Conservation (phyloP, 2,888 invertebrate genomes). For the Thecocarcelia acutangulata region DNA sequence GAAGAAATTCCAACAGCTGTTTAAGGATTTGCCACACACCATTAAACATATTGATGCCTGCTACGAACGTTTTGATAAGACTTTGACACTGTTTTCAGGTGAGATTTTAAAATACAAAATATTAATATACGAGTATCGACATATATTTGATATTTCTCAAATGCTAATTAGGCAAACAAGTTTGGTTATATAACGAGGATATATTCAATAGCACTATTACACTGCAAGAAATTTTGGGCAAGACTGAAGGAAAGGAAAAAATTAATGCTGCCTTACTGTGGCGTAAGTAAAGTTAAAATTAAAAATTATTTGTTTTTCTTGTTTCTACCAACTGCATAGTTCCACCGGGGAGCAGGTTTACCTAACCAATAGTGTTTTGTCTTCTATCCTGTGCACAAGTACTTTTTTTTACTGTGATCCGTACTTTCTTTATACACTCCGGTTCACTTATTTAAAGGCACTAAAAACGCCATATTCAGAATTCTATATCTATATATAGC, state of each 20-base stretch:
- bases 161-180: constrained; percentile 21
- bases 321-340: too few relatives aligned
- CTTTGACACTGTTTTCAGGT: constrained; percentile 68
- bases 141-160: background rate
- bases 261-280: constrained; percentile 88
- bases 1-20: constrained; percentile 83
- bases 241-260: constrained; percentile 82
- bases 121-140: too few relatives aligned
- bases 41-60: constrained; percentile 71
- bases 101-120: background rate
- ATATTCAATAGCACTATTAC: constrained; percentile 82
- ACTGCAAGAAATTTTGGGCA: constrained; percentile 84
- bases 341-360: too few relatives aligned
- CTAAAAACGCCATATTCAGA: too few relatives aligned
- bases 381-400: too few relatives aligned
- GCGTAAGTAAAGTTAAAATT: constrained; percentile 79
- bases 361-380: too few relatives aligned
- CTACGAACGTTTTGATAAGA: constrained; percentile 69
- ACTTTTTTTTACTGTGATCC: too few relatives aligned
- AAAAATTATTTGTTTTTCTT: too few relatives aligned
- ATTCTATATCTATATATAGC: too few relatives aligned
- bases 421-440: too few relatives aligned
- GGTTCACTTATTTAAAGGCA: too few relatives aligned
- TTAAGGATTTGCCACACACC: constrained; percentile 82
- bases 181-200: constrained; percentile 67